These are phyloP conservation scores for Ophioninae sp. DNA, from an alignment of 2,888 invertebrate species.

Conservation along the genomic window DNA sequence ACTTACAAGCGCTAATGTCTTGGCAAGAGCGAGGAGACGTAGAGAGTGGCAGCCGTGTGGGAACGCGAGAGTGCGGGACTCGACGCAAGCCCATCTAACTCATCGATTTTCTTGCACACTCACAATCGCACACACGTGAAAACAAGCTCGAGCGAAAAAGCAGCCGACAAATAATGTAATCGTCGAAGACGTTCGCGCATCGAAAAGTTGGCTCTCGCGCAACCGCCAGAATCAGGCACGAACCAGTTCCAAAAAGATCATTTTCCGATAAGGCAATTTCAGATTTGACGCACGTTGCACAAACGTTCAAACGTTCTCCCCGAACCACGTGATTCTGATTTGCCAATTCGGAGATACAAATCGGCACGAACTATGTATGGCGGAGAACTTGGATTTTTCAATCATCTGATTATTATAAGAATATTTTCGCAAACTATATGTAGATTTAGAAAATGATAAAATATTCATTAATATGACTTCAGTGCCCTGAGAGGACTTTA, in stretches of 20 bases:
- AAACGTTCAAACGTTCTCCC: background rate
- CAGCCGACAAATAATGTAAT: constrained; percentile 6
- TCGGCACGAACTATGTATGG: too few species aligned
- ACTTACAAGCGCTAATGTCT: constrained; percentile 29
- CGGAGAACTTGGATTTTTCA: too few species aligned
- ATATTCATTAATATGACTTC: too few species aligned
- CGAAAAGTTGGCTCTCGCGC: background rate
- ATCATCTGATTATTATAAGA: too few species aligned
- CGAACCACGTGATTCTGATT: background rate
- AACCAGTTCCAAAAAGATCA: background rate
- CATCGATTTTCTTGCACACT: constrained; percentile 7
- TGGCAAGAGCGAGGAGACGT: background rate
- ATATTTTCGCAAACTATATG: too few species aligned
- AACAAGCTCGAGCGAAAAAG: background rate
- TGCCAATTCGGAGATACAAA: background rate
- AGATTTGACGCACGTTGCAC: background rate
- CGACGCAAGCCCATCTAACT: background rate
- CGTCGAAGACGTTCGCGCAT: constrained; percentile 1
- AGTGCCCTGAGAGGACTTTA: too few species aligned
- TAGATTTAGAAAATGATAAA: too few species aligned
- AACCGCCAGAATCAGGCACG: background rate
- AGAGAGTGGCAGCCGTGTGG: background rate
- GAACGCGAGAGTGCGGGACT: constrained; percentile 2
- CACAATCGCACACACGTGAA: background rate
- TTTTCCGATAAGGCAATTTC: background rate